Conservation (phyloP, 2,888 invertebrate species). For the Brachyptera putata region DNA sequence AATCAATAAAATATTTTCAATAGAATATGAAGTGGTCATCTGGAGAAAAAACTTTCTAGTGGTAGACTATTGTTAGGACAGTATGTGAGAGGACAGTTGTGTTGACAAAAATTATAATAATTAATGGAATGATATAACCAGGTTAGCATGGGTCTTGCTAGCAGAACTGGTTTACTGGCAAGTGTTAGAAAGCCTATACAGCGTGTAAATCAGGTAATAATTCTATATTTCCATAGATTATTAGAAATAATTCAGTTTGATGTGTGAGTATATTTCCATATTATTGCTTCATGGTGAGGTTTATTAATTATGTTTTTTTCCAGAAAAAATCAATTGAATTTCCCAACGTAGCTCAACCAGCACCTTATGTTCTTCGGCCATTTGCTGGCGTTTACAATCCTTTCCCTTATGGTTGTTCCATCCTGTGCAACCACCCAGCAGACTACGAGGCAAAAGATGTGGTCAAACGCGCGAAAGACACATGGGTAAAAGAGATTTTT, state of each 20-base stretch:
- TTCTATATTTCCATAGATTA: too few relatives aligned
- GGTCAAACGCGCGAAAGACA: constrained; percentile 65
- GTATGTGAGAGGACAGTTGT: too few relatives aligned
- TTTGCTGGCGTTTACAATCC: constrained; percentile 80
- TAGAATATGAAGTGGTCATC: too few relatives aligned
- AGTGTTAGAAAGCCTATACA: constrained; percentile 50
- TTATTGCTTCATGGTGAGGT: too few relatives aligned
- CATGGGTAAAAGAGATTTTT: constrained; percentile 61
- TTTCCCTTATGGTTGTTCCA: constrained; percentile 72
- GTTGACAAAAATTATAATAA: too few relatives aligned
- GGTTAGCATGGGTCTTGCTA: constrained; percentile 53
- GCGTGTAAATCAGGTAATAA: constrained; percentile 43
- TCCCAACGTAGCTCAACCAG: constrained; percentile 60
- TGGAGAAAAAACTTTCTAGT: too few relatives aligned
- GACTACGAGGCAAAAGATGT: constrained; percentile 67
- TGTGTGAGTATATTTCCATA: not conserved
- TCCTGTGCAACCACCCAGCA: constrained; percentile 81
- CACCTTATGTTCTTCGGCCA: constrained; percentile 70
- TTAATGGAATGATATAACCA: constrained; percentile 25
- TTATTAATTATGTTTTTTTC: too few relatives aligned
- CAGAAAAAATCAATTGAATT: constrained; percentile 42
- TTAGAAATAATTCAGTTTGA: too few relatives aligned
- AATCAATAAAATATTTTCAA: too few relatives aligned
- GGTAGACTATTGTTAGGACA: too few relatives aligned
- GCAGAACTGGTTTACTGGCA: constrained; percentile 62